Base-by-base conservation (phyloP, 2,888 invertebrate genomes). In the Phalera bucephala region DNA sequence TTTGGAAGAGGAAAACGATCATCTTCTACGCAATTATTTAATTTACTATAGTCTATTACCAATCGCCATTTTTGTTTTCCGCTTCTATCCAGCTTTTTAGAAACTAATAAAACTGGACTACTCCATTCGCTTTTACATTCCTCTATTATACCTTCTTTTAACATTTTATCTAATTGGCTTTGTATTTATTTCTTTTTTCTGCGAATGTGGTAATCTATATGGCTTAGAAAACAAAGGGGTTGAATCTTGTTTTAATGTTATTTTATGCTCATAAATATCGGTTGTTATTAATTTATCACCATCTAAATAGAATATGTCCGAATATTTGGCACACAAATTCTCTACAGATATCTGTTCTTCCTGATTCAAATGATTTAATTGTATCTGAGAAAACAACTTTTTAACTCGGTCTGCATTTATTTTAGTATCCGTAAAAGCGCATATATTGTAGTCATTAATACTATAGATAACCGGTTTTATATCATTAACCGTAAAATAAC, bases 151-250 rank as follows among this genome's bases (percentile, higher is more conserved):
- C 17, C 34, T 12, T 30, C 27, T 6, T 30, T 17, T 23, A 35
- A n/a, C 35, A 35, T 35, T 17, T 28, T 9, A 23, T 35, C 6
- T 9, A 35, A 29, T 19, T 35, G 35, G 7, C 9, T 26, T 12
- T 34, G 21, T 11, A 34, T 34, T n/a, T n/a, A n/a, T n/a, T 20
- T 34, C 34, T 9, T n/a, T 19, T 20, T 33, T 33, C 7, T 33
- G 19, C 10, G 33, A 9, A 19, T 33, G 33, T 6, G 33, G 33
- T 13, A 33, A n/a, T 12, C 33, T n/a, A 11, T 33, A 33, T 11
- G 33, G 33, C n/a, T 33, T 33, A 11, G 21, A 1, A 19, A 17
- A 33, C 8, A 33, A 12, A 3, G 33, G 33, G 3, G 15, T 33
- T 10, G 17, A 26, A 11, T 33, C 3, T 11, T 11, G 10, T 26